Evolutionary conservation across 1,140 invertebrate species (phyloP).

Genomic region (Pristionchus pacificus): DNA sequence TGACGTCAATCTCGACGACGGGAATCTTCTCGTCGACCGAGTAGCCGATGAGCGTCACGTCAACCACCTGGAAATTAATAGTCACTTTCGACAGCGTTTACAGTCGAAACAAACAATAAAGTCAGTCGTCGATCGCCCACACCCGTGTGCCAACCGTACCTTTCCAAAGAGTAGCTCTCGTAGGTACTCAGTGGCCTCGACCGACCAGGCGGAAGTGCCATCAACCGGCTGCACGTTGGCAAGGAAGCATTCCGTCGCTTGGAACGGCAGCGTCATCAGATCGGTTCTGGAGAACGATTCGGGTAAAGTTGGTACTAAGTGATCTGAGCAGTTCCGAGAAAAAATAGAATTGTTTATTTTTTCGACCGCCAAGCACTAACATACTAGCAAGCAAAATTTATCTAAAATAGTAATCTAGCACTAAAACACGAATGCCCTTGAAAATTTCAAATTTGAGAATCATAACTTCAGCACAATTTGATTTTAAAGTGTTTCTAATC

Average conservation of each 20-base stretch:
- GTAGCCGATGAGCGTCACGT: background rate
- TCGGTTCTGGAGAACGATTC: slow-evolving; percentile 69
- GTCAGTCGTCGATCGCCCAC: too few species aligned
- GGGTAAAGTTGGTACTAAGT: too few species aligned
- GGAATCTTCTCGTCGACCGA: slow-evolving; percentile 3
- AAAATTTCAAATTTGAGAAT: background rate
- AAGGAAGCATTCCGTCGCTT: slow-evolving; percentile 85
- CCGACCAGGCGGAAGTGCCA: slow-evolving; percentile 57
- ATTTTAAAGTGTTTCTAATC: too few species aligned
- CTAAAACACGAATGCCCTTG: background rate
- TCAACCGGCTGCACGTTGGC: slow-evolving; percentile 78
- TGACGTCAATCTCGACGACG: slow-evolving; percentile 13
- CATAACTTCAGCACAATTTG: background rate
- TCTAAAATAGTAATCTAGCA: background rate
- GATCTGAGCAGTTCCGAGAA: background rate
- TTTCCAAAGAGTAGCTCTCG: background rate
- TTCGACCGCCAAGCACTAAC: background rate
- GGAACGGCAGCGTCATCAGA: slow-evolving; percentile 87
- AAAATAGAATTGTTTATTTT: background rate
- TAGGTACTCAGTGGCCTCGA: background rate
- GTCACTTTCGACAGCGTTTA: too few species aligned
- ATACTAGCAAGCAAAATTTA: background rate
- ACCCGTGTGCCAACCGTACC: background rate
- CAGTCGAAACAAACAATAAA: too few species aligned
- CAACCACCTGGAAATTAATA: background rate